phyloP scores from a whole-genome alignment of 2,113 vertebrate species.

The Callipepla squamata region DNA sequence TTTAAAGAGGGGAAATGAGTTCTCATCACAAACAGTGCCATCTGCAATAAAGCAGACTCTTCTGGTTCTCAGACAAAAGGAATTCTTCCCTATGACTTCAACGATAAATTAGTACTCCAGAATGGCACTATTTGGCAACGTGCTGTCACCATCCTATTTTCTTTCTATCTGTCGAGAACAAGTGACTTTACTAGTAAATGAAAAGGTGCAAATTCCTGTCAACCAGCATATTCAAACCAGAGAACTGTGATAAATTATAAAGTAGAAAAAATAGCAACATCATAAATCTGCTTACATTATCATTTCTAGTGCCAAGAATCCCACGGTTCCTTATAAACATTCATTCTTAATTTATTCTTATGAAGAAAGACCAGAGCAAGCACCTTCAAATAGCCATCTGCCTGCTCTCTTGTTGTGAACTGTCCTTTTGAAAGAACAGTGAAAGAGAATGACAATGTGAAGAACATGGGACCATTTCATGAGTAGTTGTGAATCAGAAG shows the following conservation, averaged over 20 bases:
- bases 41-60: neutral
- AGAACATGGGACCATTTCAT: neutral
- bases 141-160: neutral
- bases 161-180: neutral
- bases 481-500: neutral
- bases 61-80: neutral
- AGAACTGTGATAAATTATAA: neutral
- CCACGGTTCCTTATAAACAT: constrained; percentile 18
- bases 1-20: neutral
- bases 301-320: constrained; percentile 31
- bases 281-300: constrained; percentile 15
- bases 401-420: neutral
- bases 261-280: constrained; percentile 6
- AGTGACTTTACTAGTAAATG: neutral
- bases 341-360: neutral
- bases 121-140: neutral
- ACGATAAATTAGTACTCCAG: neutral
- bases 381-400: constrained; percentile 11
- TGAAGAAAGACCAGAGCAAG: neutral
- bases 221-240: neutral
- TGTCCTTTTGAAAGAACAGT: neutral
- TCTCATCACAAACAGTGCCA: neutral
- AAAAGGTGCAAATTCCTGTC: neutral
- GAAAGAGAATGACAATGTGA: neutral
- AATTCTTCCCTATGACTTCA: neutral